phyloP scores from a whole-genome alignment of 2,888 invertebrate species.

The Ophioninae sp. region DNA sequence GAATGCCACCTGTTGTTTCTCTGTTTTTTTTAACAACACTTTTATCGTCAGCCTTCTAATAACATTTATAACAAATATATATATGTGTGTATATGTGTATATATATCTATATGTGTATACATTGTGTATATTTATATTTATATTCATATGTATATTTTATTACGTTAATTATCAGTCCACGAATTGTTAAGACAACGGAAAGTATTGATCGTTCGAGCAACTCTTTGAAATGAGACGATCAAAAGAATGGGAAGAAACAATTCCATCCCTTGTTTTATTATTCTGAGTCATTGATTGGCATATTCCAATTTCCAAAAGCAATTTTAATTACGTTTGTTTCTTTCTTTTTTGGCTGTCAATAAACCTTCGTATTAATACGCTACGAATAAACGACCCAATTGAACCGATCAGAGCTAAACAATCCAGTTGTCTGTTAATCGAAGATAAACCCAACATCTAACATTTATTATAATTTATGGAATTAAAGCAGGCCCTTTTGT shows the following conservation, averaged over 20 bases:
- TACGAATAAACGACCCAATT: not conserved
- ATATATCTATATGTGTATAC: conserved; percentile 26
- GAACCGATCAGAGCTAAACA: not conserved
- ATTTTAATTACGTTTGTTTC: not conserved
- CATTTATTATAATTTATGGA: not conserved
- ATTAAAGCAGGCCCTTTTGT: too few relatives aligned
- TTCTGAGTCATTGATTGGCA: not conserved
- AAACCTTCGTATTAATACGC: not conserved
- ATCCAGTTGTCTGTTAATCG: not conserved
- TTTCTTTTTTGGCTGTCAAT: not conserved
- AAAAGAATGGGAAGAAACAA: not conserved
- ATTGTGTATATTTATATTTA: not conserved
- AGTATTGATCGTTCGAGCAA: conserved; percentile 32
- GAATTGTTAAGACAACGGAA: conserved; percentile 48
- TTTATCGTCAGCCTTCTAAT: conserved; percentile 50
- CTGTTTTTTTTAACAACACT: conserved; percentile 19
- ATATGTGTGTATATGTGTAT: conserved; percentile 41
- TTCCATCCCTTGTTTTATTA: not conserved
- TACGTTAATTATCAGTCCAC: conserved; percentile 44
- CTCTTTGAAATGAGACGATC: not conserved
- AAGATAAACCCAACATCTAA: not conserved
- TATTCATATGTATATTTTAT: not conserved
- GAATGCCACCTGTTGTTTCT: not conserved
- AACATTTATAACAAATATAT: conserved; percentile 61
- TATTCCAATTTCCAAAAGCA: not conserved